Evolutionary conservation across 2,797 vertebrate species (phyloP), one percentile per base, ranked within the genome.

Genomic region (Scleropages formosus): DNA sequence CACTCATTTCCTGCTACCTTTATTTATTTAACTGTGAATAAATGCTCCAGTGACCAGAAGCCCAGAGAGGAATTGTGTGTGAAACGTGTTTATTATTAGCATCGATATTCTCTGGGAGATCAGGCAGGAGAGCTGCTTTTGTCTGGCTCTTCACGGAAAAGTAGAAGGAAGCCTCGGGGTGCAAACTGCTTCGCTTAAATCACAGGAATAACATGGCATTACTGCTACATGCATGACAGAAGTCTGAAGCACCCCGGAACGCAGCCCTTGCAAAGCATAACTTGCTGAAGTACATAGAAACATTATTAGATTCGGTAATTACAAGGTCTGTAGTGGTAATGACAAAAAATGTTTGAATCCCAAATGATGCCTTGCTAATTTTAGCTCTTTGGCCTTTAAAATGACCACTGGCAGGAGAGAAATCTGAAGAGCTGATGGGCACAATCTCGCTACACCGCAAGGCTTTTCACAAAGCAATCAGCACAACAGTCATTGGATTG

Each of bases 271-370:
- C 2, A 6, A 31, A 2, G 31, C 31, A 39, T 31, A 39, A 39
- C 6, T 6, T 31, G 31, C 31, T 31, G 39, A 39, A 39, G n/a
- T n/a, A n/a, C 2, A 6, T 6, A 39, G 31, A 2, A 68, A 15
- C n/a, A 49, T 67, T 22, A 68, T 22, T n/a, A 22, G 24, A 51
- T 22, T 49, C 24, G 22, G 44, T 47, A 56, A 56, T 56, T 18
- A 56, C 53, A 31, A 31, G 31, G 31, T 39, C 31, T 39, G 31
- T 31, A 39, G 31, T 6, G 31, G 31, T 6, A 39, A 39, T 6
- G 6, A 31, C 31, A 39, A 31, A 39, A n/a, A n/a, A n/a, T n/a
- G n/a, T 67, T 67, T 67, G 15, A 68, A 20, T 51, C 68, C 66
- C 44, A 47, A 67, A 44, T 6, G n/a, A 20, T 20, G 64, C 15